phyloP scores from a whole-genome alignment of 2,797 vertebrate genomes.

The Smutsia gigantea region DNA sequence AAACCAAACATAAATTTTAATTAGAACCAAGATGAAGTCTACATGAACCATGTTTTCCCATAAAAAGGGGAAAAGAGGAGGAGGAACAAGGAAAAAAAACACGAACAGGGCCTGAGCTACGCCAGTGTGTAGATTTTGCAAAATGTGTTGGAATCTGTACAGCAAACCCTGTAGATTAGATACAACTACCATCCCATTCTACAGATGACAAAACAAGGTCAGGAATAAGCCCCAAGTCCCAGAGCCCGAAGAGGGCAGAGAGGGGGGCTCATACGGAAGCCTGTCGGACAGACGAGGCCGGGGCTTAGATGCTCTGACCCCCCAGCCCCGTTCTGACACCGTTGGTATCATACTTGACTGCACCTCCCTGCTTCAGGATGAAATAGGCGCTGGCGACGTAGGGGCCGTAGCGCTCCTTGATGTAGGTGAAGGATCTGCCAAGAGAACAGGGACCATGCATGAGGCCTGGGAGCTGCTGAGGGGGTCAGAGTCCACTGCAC shows the following conservation, averaged over 20 bases:
- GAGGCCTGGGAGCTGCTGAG: neutral
- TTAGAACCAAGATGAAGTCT: neutral
- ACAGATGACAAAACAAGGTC: neutral
- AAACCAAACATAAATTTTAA: neutral
- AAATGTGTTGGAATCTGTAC: neutral
- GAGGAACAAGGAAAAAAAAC: neutral
- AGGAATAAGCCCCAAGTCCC: neutral
- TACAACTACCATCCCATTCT: neutral
- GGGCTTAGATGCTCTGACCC: neutral
- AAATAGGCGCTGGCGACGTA: slow-evolving; percentile 86
- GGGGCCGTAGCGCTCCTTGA: slow-evolving; percentile 79
- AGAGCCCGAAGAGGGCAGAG: neutral
- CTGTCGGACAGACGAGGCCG: neutral
- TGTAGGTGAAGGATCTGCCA: slow-evolving; percentile 84
- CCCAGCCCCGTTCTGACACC: accelerated
- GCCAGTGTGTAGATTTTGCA: no score
- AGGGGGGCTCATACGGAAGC: neutral
- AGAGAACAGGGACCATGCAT: neutral
- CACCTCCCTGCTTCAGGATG: slow-evolving; percentile 87
- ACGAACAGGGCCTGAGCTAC: neutral
- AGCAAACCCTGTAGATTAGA: neutral
- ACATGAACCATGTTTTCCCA: neutral
- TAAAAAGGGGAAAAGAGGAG: neutral
- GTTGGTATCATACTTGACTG: slow-evolving; percentile 87
- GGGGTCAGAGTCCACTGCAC: neutral